These are phyloP conservation scores for Numenius phaeopus DNA, from an alignment of 2,797 vertebrate species.

Conservation along the genomic window DNA sequence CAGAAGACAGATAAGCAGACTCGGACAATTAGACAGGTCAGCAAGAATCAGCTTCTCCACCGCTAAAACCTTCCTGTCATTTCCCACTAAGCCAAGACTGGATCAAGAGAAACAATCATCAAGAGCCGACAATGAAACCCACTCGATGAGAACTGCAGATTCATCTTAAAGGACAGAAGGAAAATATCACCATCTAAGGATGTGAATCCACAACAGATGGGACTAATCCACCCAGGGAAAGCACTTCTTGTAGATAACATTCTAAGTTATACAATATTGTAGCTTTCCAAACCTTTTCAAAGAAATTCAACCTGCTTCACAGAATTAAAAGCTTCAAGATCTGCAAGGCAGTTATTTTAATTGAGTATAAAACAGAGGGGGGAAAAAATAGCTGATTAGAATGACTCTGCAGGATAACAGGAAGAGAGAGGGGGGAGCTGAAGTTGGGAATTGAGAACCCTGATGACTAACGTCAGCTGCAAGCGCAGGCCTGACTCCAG, in stretches of 20 bases:
- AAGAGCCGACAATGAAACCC: neutral
- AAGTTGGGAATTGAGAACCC: fast-evolving
- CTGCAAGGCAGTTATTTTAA: neutral
- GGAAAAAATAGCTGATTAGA: neutral
- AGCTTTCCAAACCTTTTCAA: neutral
- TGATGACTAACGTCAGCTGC: neutral
- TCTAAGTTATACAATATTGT: fast-evolving
- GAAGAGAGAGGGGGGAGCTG: neutral
- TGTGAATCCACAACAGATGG: neutral
- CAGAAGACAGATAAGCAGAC: neutral
- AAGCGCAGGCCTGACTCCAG: neutral
- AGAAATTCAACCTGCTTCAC: neutral
- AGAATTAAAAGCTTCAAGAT: neutral
- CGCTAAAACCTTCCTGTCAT: neutral
- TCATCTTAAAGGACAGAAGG: neutral
- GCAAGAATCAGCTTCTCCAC: neutral
- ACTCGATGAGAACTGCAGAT: neutral
- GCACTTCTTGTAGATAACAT: neutral
- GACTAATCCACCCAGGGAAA: neutral
- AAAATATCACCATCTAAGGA: neutral
- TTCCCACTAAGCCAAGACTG: neutral
- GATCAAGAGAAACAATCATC: neutral
- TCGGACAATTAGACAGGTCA: neutral
- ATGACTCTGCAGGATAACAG: neutral
- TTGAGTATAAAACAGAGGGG: neutral